Conservation (phyloP, 2,888 invertebrate species). For the Xylota sylvarum region DNA sequence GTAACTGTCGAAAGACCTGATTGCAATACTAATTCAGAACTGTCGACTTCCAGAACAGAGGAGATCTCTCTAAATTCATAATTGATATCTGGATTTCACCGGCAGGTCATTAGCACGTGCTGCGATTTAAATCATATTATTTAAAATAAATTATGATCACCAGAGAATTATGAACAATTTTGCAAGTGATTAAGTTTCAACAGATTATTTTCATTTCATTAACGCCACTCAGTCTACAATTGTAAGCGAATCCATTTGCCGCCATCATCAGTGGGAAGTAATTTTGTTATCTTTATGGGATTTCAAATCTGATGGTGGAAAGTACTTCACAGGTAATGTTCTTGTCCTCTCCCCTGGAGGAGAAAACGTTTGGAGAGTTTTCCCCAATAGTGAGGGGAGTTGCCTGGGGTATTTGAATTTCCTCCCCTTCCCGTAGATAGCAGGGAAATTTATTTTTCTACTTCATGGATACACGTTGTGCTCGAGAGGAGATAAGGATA, state of each 20-base stretch:
- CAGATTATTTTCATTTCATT: slow-evolving; percentile 7
- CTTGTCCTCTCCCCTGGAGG: neutral
- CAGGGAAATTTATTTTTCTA: neutral
- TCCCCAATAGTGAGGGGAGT: neutral
- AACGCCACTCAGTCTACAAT: neutral
- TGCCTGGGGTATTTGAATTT: neutral
- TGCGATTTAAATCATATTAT: slow-evolving; percentile 41
- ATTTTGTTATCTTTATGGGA: slow-evolving; percentile 34
- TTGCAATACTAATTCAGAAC: slow-evolving; percentile 35
- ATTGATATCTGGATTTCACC: slow-evolving; percentile 40
- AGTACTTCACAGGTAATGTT: slow-evolving; percentile 8
- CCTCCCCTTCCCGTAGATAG: neutral
- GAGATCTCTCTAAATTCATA: neutral
- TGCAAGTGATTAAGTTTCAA: slow-evolving; percentile 24
- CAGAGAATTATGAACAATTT: slow-evolving; percentile 36
- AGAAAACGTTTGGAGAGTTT: slow-evolving; percentile 29
- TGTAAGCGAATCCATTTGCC: slow-evolving; percentile 5
- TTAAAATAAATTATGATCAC: slow-evolving; percentile 14
- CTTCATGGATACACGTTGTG: slow-evolving; percentile 4
- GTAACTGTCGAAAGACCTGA: slow-evolving; percentile 47
- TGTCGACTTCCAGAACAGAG: neutral
- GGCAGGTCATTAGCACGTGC: slow-evolving; percentile 10
- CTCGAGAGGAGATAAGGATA: slow-evolving; percentile 23
- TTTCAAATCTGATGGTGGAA: slow-evolving; percentile 2
- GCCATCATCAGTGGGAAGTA: neutral